Percentiles rank a stretch among this genome's conserved stretches.
Conservation (phyloP, 2,113 vertebrate species). For the Falco punctatus region DNA sequence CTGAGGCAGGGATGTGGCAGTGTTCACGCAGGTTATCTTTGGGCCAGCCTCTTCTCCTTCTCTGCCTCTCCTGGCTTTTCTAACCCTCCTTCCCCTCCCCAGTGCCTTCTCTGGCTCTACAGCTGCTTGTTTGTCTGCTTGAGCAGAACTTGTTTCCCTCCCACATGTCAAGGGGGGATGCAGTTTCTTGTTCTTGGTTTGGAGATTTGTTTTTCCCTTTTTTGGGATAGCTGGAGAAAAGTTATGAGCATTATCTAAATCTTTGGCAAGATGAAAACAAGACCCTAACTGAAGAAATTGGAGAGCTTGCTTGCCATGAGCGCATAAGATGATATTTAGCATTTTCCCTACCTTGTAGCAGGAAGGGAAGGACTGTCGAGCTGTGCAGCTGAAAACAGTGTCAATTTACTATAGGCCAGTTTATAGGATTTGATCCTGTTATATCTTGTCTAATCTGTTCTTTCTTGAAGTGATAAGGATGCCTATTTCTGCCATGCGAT, state of each 20-base stretch:
- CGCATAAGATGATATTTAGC: background rate
- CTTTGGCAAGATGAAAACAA: background rate
- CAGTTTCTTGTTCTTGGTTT: background rate
- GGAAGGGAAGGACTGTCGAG: background rate
- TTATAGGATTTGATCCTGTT: background rate
- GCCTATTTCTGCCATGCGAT: fast-evolving
- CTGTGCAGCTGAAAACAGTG: fast-evolving
- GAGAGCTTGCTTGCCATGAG: background rate
- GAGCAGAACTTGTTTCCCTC: background rate
- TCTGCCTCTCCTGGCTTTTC: background rate
- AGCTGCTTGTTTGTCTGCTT: fast-evolving
- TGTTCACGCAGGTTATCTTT: fast-evolving
- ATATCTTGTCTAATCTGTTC: fast-evolving
- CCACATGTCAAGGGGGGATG: fast-evolving
- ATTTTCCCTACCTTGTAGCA: background rate
- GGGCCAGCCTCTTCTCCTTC: background rate
- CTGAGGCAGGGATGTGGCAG: fast-evolving
- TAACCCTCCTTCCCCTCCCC: background rate
- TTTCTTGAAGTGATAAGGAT: background rate
- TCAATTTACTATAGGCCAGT: background rate
- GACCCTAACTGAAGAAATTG: background rate
- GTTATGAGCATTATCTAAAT: background rate
- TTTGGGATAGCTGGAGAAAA: background rate
- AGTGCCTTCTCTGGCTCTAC: background rate
- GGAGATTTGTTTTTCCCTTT: background rate